Base-by-base conservation (phyloP, 2,113 vertebrate genomes). In the Barbus barbus region DNA sequence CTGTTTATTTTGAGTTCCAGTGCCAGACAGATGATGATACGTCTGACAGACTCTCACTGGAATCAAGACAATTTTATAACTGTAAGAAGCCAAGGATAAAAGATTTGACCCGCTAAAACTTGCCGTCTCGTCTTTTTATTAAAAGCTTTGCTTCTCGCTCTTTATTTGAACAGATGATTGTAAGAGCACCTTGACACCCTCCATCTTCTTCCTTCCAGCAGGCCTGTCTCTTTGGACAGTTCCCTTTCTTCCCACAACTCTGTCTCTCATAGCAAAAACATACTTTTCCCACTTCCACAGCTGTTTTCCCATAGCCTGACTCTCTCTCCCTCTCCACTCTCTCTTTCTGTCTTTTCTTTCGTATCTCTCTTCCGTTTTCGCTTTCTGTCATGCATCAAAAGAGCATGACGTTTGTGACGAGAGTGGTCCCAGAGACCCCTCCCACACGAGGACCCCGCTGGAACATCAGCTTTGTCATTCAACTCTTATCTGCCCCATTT, bases 401-500 rank as follows among this genome's bases (percentile, higher is more conserved):
- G 91, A 90, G 85, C 85, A 86, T 91, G 91, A 93, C 87, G 91
- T 90, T 87, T 93, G 82, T 95, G 94, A 94, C 92, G 93, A 91
- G 90, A 91, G 20, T 84, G 91, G 91, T 91, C 92, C 88, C 83
- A 28, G 90, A 93, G 92, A 92, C 89, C 85, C 86, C 86, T 87
- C 78, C 89, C 74, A 86, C 88, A 89, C 88, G 28, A 41, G 73
- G 51, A 71, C 73, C 77, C 69, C 44, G 14, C 28, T 85, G 48
- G 61, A 83, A 38, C 81, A 77, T 93, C 91, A 86, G 89, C 92
- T 92, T 91, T 90, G 92, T 88, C 88, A 90, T 86, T 90, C 92
- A 93, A 93, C 92, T 92, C 89, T 90, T 90, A 90, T 92, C 91
- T 93, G 93, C 91, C 91, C 93, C 92, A 93, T 93, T 93, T 95